Percentiles rank a stretch among this genome's conserved stretches.
These are phyloP conservation scores for Gadopsis marmoratus DNA, from an alignment of 2,797 vertebrate genomes.

Conservation along the genomic window DNA sequence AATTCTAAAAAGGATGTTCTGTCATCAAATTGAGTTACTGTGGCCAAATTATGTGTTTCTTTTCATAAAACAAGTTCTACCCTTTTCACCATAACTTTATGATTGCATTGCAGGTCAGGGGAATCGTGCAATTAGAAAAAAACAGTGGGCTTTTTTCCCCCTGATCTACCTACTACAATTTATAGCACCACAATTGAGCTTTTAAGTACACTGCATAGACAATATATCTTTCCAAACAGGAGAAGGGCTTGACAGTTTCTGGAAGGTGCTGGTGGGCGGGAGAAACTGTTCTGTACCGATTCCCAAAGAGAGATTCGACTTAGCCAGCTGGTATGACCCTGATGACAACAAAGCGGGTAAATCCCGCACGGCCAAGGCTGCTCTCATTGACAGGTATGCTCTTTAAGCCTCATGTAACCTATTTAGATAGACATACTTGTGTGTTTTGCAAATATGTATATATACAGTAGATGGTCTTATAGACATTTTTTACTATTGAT, in stretches of 20 bases:
- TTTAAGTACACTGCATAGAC: not conserved
- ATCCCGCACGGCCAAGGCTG: slow-evolving; percentile 81
- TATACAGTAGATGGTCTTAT: not conserved
- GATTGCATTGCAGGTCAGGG: not conserved
- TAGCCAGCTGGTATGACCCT: slow-evolving; percentile 83
- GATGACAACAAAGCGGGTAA: slow-evolving; percentile 86
- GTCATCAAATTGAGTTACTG: not conserved
- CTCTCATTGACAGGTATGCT: slow-evolving; percentile 85
- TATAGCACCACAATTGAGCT: not conserved
- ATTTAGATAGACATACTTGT: not conserved
- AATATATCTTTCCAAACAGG: slow-evolving; percentile 58
- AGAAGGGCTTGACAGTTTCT: slow-evolving; percentile 84
- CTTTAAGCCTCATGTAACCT: not conserved
- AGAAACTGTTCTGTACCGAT: slow-evolving; percentile 86
- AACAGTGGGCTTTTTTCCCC: not conserved
- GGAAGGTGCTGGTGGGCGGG: slow-evolving; percentile 86
- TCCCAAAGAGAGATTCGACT: slow-evolving; percentile 85
- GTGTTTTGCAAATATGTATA: not conserved
- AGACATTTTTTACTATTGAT: not conserved
- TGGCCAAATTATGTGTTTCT: not conserved
- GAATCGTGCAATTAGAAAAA: not conserved
- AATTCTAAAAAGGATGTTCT: not conserved
- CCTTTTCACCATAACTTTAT: not conserved
- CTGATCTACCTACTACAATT: not conserved
- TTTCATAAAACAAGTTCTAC: not conserved